Evolutionary conservation across 2,888 invertebrate genomes (phyloP).

Genomic region (Elegia similella): DNA sequence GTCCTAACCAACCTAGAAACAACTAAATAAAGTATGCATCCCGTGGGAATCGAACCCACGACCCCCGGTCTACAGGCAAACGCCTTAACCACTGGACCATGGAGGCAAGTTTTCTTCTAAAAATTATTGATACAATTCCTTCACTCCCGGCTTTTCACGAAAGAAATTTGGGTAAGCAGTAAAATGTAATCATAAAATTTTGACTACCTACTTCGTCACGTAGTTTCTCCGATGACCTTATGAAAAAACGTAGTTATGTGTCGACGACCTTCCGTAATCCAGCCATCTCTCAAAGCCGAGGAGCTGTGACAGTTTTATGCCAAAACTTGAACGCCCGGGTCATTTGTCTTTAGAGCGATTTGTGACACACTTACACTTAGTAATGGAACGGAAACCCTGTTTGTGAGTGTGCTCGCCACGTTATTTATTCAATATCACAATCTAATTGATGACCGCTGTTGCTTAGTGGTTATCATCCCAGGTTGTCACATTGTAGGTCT

Average conservation of each 20-base stretch:
- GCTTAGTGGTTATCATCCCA: too few species aligned
- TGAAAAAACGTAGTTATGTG: not conserved
- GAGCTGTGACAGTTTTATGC: not conserved
- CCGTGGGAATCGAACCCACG: too few species aligned
- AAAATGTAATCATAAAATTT: not conserved
- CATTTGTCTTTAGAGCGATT: constrained; percentile 9
- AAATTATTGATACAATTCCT: not conserved
- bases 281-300: not conserved
- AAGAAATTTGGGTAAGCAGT: not conserved
- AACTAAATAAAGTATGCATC: too few species aligned
- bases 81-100: too few species aligned
- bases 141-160: not conserved
- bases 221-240: not conserved
- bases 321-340: not conserved
- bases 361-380: constrained; percentile 3
- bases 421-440: too few species aligned
- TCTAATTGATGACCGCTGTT: too few species aligned
- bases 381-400: not conserved
- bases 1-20: too few species aligned
- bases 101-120: too few species aligned
- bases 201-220: not conserved
- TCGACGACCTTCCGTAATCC: not conserved
- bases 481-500: too few species aligned
- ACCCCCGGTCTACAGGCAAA: too few species aligned
- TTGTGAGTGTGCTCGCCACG: not conserved